Conservation (phyloP, 2,113 vertebrate genomes). For the Rallus limicola region DNA sequence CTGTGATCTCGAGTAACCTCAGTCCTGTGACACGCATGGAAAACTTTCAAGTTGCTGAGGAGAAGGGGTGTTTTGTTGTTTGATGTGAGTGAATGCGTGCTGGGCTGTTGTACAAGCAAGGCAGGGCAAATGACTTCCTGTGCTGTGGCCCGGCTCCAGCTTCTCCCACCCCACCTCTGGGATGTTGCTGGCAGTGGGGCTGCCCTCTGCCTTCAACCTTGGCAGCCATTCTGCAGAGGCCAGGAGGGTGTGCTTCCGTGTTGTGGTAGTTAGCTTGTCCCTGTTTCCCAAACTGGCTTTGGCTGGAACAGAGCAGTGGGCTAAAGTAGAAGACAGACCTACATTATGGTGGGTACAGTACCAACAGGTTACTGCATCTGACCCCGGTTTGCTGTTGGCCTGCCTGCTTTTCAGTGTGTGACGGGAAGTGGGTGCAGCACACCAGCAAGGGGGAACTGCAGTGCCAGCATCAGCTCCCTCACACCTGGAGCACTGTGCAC, state of each 20-base stretch:
- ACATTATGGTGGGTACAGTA: no score
- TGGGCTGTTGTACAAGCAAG: accelerated
- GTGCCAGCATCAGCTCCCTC: accelerated
- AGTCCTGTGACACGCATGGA: not conserved
- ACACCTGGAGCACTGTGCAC: no score
- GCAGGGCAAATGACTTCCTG: not conserved
- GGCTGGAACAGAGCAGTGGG: not conserved
- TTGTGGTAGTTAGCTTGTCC: no score
- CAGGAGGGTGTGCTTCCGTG: accelerated
- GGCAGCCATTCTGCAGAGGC: not conserved
- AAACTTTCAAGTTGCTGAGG: accelerated
- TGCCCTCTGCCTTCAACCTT: accelerated
- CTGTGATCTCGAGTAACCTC: no score
- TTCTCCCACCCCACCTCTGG: not conserved
- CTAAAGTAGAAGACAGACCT: no score
- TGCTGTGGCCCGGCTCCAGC: not conserved
- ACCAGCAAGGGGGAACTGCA: accelerated
- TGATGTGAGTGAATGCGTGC: accelerated
- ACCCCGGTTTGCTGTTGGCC: accelerated
- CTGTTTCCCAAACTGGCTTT: not conserved
- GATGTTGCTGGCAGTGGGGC: no score
- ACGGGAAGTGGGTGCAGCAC: accelerated
- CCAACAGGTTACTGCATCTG: not conserved
- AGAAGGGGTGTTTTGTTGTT: not conserved
- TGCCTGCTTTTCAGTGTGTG: accelerated